Evolutionary conservation across 2,888 invertebrate species (phyloP).

Genomic region (Belgica antarctica): DNA sequence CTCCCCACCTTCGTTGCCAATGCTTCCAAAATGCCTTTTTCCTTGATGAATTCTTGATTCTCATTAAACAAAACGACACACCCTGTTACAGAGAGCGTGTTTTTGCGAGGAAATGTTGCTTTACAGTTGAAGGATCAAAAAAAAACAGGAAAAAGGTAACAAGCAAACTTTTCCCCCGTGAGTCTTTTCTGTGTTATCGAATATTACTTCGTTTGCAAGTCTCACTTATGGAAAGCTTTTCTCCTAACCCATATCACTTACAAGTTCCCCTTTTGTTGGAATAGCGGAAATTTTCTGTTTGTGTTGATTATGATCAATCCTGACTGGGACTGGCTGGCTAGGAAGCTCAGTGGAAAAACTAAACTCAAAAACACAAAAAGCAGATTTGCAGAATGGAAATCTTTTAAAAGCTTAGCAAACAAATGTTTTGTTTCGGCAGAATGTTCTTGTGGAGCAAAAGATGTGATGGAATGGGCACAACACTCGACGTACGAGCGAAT

Average conservation of each 20-base stretch:
- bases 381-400: background rate
- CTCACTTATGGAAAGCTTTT: slow-evolving; percentile 4
- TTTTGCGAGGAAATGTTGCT: background rate
- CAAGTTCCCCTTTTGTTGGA: background rate
- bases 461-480: background rate
- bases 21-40: background rate
- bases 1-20: background rate
- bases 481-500: background rate
- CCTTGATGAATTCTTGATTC: slow-evolving; percentile 20
- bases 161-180: slow-evolving; percentile 9
- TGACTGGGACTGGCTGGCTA: background rate
- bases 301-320: background rate
- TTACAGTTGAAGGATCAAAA: background rate
- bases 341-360: background rate
- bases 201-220: background rate
- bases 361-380: no score
- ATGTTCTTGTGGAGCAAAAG: no score
- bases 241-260: slow-evolving; percentile 19
- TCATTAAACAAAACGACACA: slow-evolving; percentile 29
- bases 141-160: background rate
- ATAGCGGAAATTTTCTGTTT: background rate
- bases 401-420: background rate
- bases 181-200: background rate
- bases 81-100: slow-evolving; percentile 9
- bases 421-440: no score